These are phyloP conservation scores for Leptodactylus fallax DNA, from an alignment of 2,797 vertebrate genomes.

Conservation along the genomic window DNA sequence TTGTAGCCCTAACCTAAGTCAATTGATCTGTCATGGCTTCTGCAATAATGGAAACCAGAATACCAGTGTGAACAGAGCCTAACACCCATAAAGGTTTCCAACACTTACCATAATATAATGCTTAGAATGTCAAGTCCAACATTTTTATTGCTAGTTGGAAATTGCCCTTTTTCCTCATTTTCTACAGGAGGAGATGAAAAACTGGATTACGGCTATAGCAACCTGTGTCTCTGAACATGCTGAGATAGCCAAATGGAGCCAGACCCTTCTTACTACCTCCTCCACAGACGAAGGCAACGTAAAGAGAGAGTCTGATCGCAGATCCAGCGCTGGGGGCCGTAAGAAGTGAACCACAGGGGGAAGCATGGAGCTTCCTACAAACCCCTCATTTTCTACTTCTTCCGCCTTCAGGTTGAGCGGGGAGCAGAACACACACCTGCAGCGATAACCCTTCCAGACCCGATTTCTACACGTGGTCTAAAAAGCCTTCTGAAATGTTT, in stretches of 20 bases:
- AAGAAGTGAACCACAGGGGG: constrained; percentile 81
- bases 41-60: too few relatives aligned
- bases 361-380: neutral
- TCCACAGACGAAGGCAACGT: constrained; percentile 86
- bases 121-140: neutral
- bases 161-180: neutral
- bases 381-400: neutral
- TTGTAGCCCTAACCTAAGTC: too few relatives aligned
- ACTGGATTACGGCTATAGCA: constrained; percentile 84
- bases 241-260: constrained; percentile 87
- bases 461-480: constrained; percentile 10
- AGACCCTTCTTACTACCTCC: constrained; percentile 90
- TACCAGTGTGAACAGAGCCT: too few relatives aligned
- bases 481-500: constrained; percentile 46
- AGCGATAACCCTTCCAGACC: constrained; percentile 32
- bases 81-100: too few relatives aligned
- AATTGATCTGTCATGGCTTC: too few relatives aligned
- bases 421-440: constrained; percentile 2
- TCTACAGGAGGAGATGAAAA: constrained; percentile 87
- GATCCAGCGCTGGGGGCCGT: constrained; percentile 84
- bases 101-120: neutral
- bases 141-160: neutral
- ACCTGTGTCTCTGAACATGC: constrained; percentile 83
- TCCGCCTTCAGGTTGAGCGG: constrained; percentile 28
- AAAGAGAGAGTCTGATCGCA: constrained; percentile 77